phyloP scores from a whole-genome alignment of 2,113 vertebrate genomes.

The Leptobrachium leishanense region DNA sequence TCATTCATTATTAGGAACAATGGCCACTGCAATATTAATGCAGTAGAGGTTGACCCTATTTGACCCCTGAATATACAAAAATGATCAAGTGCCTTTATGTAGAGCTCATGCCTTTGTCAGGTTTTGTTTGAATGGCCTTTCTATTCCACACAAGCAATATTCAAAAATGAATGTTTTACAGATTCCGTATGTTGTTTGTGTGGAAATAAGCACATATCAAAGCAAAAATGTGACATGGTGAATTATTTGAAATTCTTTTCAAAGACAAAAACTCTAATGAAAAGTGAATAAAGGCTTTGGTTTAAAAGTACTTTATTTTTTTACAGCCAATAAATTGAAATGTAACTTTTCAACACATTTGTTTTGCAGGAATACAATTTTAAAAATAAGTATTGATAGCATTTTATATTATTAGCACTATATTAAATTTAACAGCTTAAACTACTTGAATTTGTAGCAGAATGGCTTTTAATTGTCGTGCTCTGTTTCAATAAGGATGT shows the following conservation, averaged over 20 bases:
- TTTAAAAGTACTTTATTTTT: too few species aligned
- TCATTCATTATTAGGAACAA: slow-evolving; percentile 77
- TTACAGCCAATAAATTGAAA: too few species aligned
- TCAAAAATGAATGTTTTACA: slow-evolving; percentile 72
- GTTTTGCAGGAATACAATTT: too few species aligned
- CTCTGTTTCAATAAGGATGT: too few species aligned
- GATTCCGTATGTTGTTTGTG: slow-evolving; percentile 66
- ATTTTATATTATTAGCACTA: too few species aligned
- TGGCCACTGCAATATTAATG: slow-evolving; percentile 74
- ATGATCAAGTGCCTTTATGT: slow-evolving; percentile 70
- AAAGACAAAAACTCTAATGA: neutral
- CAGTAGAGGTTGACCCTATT: slow-evolving; percentile 68
- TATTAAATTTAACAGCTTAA: too few species aligned
- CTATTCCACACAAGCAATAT: slow-evolving; percentile 60
- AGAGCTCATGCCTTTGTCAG: slow-evolving; percentile 56
- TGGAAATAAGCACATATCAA: slow-evolving; percentile 48
- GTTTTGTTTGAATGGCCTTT: slow-evolving; percentile 63
- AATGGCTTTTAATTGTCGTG: too few species aligned
- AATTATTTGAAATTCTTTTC: slow-evolving; percentile 12
- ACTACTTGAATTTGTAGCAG: too few species aligned
- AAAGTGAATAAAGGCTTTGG: neutral
- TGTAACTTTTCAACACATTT: too few species aligned
- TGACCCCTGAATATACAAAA: slow-evolving; percentile 65
- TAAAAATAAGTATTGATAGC: too few species aligned
- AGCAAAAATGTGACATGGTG: slow-evolving; percentile 6